Conservation (phyloP, 64 coral and sea anemone species). For the Porites australiensis region DNA sequence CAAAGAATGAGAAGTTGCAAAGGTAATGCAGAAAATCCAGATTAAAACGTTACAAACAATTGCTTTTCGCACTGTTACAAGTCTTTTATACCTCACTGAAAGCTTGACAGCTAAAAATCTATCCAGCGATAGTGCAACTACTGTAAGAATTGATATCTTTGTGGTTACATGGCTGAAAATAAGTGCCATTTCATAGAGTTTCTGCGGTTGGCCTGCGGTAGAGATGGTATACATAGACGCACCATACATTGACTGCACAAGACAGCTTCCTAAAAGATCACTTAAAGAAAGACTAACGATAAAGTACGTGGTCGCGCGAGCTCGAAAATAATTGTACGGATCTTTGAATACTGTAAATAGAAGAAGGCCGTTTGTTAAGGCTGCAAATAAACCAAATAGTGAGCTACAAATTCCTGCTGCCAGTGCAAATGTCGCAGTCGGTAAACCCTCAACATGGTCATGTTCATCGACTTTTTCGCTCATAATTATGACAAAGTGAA, state of each 20-base stretch:
- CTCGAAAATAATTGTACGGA: too few species aligned
- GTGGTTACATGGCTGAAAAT: constrained; percentile 70
- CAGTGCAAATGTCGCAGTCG: too few species aligned
- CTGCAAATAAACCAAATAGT: too few species aligned
- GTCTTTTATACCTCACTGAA: constrained; percentile 54
- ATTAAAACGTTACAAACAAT: constrained; percentile 30
- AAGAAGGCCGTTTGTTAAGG: too few species aligned
- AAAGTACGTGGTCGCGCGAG: too few species aligned
- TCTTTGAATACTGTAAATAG: too few species aligned
- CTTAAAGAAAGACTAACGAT: too few species aligned
- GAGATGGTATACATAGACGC: constrained; percentile 50
- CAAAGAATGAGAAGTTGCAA: constrained; percentile 68
- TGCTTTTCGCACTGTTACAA: constrained; percentile 52
- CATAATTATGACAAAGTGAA: too few species aligned
- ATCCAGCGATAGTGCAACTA: constrained; percentile 78
- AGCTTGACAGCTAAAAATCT: constrained; percentile 70
- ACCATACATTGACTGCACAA: constrained; percentile 64
- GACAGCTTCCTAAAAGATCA: too few species aligned
- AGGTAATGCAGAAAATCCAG: constrained; percentile 52
- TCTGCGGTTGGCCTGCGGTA: not conserved
- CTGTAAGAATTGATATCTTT: constrained; percentile 80
- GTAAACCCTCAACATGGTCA: too few species aligned
- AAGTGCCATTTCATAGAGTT: constrained; percentile 5
- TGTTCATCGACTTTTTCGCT: too few species aligned
- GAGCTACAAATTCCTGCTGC: too few species aligned